phyloP scores from a whole-genome alignment of 2,888 invertebrate species.

The Synanthedon vespiformis region DNA sequence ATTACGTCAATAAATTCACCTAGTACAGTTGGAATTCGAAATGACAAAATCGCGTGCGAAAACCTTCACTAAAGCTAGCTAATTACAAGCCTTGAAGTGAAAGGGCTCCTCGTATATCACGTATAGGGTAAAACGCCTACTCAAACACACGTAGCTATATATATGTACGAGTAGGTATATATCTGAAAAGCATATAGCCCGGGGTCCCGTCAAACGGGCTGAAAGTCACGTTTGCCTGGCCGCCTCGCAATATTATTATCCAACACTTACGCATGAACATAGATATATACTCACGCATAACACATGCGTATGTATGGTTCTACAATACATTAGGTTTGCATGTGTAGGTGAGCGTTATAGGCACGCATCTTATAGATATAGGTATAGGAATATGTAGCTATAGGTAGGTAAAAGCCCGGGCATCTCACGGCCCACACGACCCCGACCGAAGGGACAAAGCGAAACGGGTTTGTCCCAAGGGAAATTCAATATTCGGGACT shows the following conservation, averaged over 20 bases:
- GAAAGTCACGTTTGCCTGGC: slow-evolving; percentile 63
- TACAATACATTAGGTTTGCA: slow-evolving; percentile 11
- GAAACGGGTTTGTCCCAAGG: slow-evolving; percentile 72
- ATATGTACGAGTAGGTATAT: slow-evolving; percentile 14
- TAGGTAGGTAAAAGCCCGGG: slow-evolving; percentile 48
- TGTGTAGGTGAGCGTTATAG: slow-evolving; percentile 12
- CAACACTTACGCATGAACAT: slow-evolving; percentile 60
- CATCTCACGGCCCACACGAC: slow-evolving; percentile 63
- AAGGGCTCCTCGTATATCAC: slow-evolving; percentile 45
- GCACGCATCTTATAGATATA: slow-evolving; percentile 6
- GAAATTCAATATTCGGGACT: slow-evolving; percentile 73
- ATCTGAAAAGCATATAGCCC: slow-evolving; percentile 41
- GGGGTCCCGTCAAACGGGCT: slow-evolving; percentile 59
- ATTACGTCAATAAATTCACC: too few species aligned
- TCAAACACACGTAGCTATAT: slow-evolving; percentile 29
- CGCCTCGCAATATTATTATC: slow-evolving; percentile 66
- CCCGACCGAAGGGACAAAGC: slow-evolving; percentile 68
- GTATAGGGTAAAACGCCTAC: slow-evolving; percentile 44
- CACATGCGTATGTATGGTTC: slow-evolving; percentile 7
- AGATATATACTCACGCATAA: slow-evolving; percentile 21
- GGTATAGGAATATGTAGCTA: slow-evolving; percentile 3
- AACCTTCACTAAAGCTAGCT: slow-evolving; percentile 54
- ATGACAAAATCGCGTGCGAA: slow-evolving; percentile 7
- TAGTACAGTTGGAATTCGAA: slow-evolving; percentile 1
- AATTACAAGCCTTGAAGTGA: slow-evolving; percentile 58